A percentile compares a stretch with the other conserved stretches of the same genome.
phyloP scores from a whole-genome alignment of 2,113 vertebrate species.

The Semicossyphus pulcher region DNA sequence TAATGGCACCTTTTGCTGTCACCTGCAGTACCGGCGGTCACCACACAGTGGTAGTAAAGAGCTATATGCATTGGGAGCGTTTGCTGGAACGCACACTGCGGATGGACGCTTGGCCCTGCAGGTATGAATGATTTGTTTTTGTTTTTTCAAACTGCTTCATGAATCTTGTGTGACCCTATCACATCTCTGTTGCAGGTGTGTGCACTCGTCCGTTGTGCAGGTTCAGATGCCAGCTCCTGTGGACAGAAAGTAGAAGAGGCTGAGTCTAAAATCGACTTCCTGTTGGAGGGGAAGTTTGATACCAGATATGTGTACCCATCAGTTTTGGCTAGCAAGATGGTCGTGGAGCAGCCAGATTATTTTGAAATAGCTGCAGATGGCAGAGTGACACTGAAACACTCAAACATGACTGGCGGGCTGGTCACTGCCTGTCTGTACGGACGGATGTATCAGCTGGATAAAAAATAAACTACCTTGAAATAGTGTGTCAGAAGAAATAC shows the following conservation, averaged over 20 bases:
- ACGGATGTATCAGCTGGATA: constrained; percentile 89
- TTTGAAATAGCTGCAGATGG: constrained; percentile 77
- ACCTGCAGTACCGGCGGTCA: constrained; percentile 79
- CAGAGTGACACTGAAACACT: constrained; percentile 85
- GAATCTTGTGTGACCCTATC: neutral
- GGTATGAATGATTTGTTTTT: constrained; percentile 54
- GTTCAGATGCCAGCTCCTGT: constrained; percentile 83
- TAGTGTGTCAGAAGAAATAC: too few relatives aligned
- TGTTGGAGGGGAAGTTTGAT: constrained; percentile 87
- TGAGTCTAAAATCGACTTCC: constrained; percentile 84
- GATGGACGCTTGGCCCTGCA: constrained; percentile 89
- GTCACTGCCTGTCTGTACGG: constrained; percentile 91
- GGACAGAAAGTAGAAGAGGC: constrained; percentile 87
- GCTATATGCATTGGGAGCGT: constrained; percentile 91
- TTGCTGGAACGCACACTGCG: constrained; percentile 88
- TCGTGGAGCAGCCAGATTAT: constrained; percentile 84
- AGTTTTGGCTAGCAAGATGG: constrained; percentile 85
- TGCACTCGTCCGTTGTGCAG: constrained; percentile 89
- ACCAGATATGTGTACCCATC: constrained; percentile 88
- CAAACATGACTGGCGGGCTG: constrained; percentile 83
- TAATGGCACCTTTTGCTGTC: constrained; percentile 88
- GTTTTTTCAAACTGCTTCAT: neutral
- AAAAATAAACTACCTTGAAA: neutral
- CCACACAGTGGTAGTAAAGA: constrained; percentile 60
- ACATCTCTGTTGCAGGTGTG: constrained; percentile 84